Evolutionary conservation across 2,888 invertebrate genomes (phyloP).

Genomic region (Gibbula magus): DNA sequence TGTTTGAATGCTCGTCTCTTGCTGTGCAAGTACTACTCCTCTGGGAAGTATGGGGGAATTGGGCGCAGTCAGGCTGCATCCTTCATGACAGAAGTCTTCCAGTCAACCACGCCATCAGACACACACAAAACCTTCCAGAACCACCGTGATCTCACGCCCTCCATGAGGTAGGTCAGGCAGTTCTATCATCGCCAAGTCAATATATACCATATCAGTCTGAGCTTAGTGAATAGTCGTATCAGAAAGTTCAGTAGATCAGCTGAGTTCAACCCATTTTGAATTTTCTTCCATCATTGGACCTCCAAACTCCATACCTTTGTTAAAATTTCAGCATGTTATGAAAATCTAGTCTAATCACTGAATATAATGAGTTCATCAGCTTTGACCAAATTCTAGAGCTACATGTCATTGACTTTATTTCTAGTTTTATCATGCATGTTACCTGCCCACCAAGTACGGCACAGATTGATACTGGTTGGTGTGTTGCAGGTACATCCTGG

Average conservation of each 20-base stretch:
- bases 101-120: conserved; percentile 61
- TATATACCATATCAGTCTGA: not conserved
- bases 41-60: conserved; percentile 66
- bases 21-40: conserved; percentile 65
- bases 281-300: no score
- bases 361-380: no score
- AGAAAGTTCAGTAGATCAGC: not conserved
- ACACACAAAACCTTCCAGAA: conserved; percentile 61
- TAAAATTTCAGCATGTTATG: no score
- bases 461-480: not conserved
- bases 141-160: conserved; percentile 64
- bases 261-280: no score
- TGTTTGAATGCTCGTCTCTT: conserved; percentile 62
- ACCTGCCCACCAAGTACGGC: no score
- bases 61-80: conserved; percentile 55
- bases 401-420: no score
- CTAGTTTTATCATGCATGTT: no score
- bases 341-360: no score
- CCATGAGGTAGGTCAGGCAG: conserved; percentile 66
- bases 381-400: no score
- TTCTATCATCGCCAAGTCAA: not conserved
- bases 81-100: conserved; percentile 64
- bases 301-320: no score
- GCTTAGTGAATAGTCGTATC: not conserved
- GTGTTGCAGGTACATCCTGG: conserved; percentile 68